Conservation (phyloP, 2,797 vertebrate species). For the Macropus fuliginosus region DNA sequence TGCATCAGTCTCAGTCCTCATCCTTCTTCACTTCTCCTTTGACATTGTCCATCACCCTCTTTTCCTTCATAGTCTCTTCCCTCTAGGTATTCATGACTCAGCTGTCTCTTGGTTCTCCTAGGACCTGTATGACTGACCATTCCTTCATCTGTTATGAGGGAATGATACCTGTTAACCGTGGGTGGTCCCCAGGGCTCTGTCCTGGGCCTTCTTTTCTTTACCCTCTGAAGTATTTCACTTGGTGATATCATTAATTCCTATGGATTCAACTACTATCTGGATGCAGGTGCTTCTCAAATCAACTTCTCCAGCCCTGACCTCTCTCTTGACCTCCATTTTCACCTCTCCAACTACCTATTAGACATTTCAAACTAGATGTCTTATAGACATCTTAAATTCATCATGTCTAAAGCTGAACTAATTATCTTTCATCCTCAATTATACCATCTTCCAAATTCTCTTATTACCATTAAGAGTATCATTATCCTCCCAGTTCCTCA, state of each 20-base stretch:
- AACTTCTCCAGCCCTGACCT: no score
- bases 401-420: neutral
- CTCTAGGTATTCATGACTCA: neutral
- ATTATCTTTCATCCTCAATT: neutral
- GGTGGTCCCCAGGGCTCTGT: no score
- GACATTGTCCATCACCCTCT: no score
- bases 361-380: no score
- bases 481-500: neutral
- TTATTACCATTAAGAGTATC: neutral
- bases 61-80: neutral
- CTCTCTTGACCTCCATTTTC: no score
- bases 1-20: neutral
- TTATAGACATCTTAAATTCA: no score
- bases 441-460: neutral
- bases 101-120: neutral
- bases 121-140: neutral
- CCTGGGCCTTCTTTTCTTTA: no score
- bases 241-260: no score
- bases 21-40: neutral
- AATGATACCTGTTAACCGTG: neutral
- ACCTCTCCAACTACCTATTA: no score
- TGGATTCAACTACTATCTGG: no score
- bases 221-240: no score
- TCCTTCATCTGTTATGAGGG: neutral
- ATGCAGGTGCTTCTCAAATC: no score